phyloP scores from a whole-genome alignment of 2,113 vertebrate species.

The Bufo gargarizans region DNA sequence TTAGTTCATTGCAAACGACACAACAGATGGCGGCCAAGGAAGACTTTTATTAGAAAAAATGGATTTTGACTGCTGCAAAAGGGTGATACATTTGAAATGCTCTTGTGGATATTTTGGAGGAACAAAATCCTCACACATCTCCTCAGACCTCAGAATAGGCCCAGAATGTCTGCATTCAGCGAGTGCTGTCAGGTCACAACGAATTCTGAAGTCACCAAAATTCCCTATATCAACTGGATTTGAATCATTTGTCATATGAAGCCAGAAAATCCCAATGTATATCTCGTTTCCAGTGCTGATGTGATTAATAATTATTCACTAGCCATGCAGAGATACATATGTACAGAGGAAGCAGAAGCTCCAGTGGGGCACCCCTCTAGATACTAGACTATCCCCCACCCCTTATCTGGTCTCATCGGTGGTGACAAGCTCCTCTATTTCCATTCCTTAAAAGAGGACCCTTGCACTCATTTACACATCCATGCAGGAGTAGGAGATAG shows the following conservation, averaged over 20 bases:
- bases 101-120: constrained; percentile 1
- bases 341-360: background rate
- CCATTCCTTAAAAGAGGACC: too few species aligned
- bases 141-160: background rate
- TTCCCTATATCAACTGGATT: background rate
- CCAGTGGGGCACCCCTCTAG: background rate
- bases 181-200: background rate
- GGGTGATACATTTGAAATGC: constrained; percentile 35
- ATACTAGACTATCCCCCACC: too few species aligned
- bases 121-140: constrained; percentile 23
- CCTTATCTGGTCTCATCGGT: background rate
- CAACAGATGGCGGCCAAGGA: constrained; percentile 47
- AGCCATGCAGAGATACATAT: background rate
- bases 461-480: background rate
- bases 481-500: background rate
- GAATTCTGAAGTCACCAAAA: background rate
- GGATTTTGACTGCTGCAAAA: constrained; percentile 46
- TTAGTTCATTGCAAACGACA: constrained; percentile 31
- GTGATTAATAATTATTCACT: background rate
- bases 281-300: background rate
- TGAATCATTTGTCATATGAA: background rate
- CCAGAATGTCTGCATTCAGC: background rate
- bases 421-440: too few species aligned
- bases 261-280: background rate
- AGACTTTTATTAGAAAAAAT: constrained; percentile 24